These are phyloP conservation scores for Grus americana DNA, from an alignment of 2,113 vertebrate species.

Conservation along the genomic window DNA sequence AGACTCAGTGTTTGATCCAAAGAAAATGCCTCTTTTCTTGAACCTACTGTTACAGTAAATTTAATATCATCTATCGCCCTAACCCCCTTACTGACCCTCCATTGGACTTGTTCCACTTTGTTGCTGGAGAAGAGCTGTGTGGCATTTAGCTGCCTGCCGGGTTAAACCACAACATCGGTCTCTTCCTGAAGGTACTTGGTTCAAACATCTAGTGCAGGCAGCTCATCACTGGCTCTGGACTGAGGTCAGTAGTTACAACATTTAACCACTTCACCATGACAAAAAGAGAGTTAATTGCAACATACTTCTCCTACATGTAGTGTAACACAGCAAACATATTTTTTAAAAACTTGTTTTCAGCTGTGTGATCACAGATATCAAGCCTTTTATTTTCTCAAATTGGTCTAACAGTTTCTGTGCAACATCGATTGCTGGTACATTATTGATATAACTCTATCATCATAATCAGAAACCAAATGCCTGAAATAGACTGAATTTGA, in stretches of 20 bases:
- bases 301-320: background rate
- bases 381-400: background rate
- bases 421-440: background rate
- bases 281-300: background rate
- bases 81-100: too few relatives aligned
- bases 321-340: background rate
- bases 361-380: background rate
- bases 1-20: background rate
- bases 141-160: too few relatives aligned
- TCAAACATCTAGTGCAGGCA: background rate
- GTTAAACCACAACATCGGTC: background rate
- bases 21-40: background rate
- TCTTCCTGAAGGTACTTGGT: background rate
- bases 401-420: background rate
- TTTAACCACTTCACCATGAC: background rate
- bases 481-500: background rate
- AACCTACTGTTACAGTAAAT: background rate
- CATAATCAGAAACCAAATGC: background rate
- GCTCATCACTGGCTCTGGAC: background rate
- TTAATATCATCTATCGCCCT: background rate
- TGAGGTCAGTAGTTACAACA: background rate
- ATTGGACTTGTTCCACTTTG: too few relatives aligned
- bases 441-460: background rate
- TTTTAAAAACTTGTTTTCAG: background rate
- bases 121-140: too few relatives aligned